Conservation (phyloP, 1,140 invertebrate species). For the Conopomorpha cramerella region DNA sequence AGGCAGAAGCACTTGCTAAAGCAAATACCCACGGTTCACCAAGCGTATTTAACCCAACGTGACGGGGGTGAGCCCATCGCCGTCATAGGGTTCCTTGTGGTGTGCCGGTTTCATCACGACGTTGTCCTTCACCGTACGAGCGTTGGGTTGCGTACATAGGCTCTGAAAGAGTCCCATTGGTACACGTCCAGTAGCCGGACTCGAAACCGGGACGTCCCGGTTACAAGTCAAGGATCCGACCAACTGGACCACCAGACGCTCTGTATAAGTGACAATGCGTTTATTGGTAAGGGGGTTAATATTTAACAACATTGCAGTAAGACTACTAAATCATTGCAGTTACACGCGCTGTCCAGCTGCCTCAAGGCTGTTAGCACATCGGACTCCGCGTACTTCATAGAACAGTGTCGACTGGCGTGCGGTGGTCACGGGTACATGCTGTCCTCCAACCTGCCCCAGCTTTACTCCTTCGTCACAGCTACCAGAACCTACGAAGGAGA, state of each 20-base stretch:
- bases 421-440: constrained; percentile 93
- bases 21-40: no score
- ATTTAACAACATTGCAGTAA: not conserved
- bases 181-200: not conserved
- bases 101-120: no score
- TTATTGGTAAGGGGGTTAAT: not conserved
- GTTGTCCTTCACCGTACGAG: no score
- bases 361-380: constrained; percentile 85
- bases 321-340: constrained; percentile 41
- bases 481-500: constrained; percentile 94
- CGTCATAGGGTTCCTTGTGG: no score
- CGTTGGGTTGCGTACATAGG: no score
- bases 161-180: no score
- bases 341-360: constrained; percentile 88
- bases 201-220: not conserved
- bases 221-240: no score
- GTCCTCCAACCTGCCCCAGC: constrained; percentile 80
- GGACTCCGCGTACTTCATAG: constrained; percentile 72
- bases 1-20: no score
- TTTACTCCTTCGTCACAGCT: constrained; percentile 80
- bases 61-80: no score
- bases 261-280: no score
- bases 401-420: constrained; percentile 81
- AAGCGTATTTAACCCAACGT: no score
- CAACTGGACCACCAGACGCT: no score